Evolutionary conservation across 2,888 invertebrate species (phyloP).

Genomic region (Drosophila siamana): DNA sequence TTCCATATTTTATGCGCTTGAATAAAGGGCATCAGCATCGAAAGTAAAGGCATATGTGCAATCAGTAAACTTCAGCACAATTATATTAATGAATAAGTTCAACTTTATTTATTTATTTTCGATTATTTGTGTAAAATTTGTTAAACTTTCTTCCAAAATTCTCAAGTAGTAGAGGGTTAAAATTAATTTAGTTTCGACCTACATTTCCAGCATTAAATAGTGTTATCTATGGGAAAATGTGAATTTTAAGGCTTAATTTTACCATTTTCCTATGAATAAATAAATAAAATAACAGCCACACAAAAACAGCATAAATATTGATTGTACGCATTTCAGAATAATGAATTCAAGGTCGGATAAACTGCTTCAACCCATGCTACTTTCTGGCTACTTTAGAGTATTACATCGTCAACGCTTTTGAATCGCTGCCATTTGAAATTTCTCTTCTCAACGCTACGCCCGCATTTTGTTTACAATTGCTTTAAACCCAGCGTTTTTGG

Average conservation of each 20-base stretch:
- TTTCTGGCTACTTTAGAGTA: too few species aligned
- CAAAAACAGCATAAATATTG: too few species aligned
- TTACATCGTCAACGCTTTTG: background rate
- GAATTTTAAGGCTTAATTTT: too few species aligned
- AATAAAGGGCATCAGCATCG: conserved; percentile 5
- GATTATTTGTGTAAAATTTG: too few species aligned
- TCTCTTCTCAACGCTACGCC: conserved; percentile 2
- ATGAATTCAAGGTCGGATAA: too few species aligned
- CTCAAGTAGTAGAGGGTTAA: too few species aligned
- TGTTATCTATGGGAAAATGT: too few species aligned
- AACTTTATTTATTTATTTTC: background rate
- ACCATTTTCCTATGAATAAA: background rate
- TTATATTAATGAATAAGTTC: background rate
- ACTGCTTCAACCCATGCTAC: too few species aligned
- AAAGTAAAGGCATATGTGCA: background rate
- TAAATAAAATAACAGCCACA: background rate
- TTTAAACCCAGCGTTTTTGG: conserved; percentile 44
- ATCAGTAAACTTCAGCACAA: background rate
- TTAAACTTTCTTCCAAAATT: too few species aligned
- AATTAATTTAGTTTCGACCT: too few species aligned
- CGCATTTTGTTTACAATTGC: conserved; percentile 30
- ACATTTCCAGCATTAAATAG: too few species aligned
- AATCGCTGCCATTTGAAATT: conserved; percentile 1
- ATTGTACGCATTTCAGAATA: too few species aligned
- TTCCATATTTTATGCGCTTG: conserved; percentile 25